A percentile compares a stretch with the other conserved stretches of the same genome.
Conservation (phyloP, 2,113 vertebrate species). For the Rhinopithecus roxellana region DNA sequence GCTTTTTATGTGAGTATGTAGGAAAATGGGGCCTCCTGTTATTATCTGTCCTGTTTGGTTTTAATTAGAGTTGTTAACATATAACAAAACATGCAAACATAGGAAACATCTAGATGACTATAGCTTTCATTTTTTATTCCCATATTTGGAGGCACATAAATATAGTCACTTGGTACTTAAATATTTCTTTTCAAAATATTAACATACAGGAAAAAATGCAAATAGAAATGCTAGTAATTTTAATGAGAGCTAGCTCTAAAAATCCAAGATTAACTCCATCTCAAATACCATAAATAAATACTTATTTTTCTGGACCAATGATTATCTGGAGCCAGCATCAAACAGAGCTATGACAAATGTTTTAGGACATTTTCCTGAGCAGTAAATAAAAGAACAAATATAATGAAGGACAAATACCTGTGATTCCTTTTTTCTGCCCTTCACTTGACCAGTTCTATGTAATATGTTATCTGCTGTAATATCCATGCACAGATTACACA, state of each 20-base stretch:
- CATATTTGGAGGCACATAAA: not conserved
- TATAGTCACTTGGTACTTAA: conserved; percentile 43
- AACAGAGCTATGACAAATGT: not conserved
- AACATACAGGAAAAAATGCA: conserved; percentile 31
- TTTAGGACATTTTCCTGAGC: not conserved
- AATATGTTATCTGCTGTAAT: not conserved
- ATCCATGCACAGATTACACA: not conserved
- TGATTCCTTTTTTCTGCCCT: not conserved
- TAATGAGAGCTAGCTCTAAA: conserved; percentile 48
- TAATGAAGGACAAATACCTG: not conserved
- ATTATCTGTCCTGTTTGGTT: conserved; percentile 30
- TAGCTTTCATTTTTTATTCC: conserved; percentile 21
- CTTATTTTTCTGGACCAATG: conserved; percentile 16
- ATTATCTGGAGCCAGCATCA: not conserved
- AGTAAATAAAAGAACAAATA: not conserved
- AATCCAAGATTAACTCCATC: conserved; percentile 13
- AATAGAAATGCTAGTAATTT: conserved; percentile 58
- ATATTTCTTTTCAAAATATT: conserved; percentile 61
- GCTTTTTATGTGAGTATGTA: not conserved
- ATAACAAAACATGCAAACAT: not conserved
- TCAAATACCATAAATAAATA: conserved; percentile 41
- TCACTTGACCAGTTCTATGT: not conserved
- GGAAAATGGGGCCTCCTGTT: not conserved
- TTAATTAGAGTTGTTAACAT: conserved; percentile 32
- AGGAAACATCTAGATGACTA: not conserved